These are phyloP conservation scores for Thaumatotibia leucotreta DNA, from an alignment of 1,140 invertebrate species.

Conservation along the genomic window DNA sequence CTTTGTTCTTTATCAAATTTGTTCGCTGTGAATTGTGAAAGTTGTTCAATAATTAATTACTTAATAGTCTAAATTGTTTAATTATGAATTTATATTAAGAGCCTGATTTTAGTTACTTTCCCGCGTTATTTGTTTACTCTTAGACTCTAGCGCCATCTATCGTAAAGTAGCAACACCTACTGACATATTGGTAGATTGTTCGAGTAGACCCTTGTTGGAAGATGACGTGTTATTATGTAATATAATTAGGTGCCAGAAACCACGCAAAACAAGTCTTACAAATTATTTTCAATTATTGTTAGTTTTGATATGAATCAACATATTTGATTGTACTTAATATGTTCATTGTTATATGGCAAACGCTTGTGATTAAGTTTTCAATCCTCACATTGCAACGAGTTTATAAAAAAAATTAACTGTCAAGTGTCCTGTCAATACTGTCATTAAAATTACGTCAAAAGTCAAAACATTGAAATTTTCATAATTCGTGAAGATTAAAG, in stretches of 20 bases:
- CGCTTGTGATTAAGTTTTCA: neutral
- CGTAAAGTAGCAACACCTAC: neutral
- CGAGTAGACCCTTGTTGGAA: neutral
- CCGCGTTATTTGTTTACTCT: neutral
- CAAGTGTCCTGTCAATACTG: no score
- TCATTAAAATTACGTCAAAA: neutral
- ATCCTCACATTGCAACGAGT: neutral
- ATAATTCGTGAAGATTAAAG: no score
- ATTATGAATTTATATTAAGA: slow-evolving; percentile 4
- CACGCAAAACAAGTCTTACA: neutral
- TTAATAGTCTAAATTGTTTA: neutral
- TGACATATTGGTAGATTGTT: neutral
- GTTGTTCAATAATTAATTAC: neutral
- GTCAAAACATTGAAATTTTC: neutral
- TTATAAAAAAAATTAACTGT: neutral
- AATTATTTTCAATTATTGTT: neutral
- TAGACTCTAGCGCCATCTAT: neutral
- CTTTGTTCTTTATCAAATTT: neutral
- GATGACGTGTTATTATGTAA: neutral
- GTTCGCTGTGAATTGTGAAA: neutral
- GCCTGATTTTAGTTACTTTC: neutral
- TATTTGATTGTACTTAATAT: no score
- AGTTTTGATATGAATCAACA: neutral
- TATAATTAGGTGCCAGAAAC: neutral
- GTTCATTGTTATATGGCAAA: no score